Conservation (phyloP, 2,797 vertebrate genomes). For the Strix occidentalis region DNA sequence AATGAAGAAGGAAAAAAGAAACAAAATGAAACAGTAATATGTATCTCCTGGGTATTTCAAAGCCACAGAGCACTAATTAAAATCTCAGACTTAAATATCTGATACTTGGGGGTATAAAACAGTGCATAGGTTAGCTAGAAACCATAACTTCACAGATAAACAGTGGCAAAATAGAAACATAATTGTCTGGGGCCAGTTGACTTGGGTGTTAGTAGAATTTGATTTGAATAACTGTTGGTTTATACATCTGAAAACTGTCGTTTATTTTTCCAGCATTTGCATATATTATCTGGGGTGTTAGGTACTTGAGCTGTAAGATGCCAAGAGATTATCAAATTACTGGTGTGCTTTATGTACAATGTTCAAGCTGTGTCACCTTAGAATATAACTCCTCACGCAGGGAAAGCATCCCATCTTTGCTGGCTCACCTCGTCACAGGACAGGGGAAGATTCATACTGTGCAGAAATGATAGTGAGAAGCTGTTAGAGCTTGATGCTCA, state of each 20-base stretch:
- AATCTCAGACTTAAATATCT: constrained; percentile 40
- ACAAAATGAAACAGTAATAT: not conserved
- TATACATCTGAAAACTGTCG: not conserved
- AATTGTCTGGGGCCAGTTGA: not conserved
- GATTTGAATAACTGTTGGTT: not conserved
- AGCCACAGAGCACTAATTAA: constrained; percentile 54
- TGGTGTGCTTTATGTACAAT: not conserved
- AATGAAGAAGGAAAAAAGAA: constrained; percentile 24
- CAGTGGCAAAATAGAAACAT: not conserved
- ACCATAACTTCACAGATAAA: not conserved
- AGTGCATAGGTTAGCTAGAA: constrained; percentile 4
- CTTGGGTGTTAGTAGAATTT: not conserved
- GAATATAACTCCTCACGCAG: not conserved
- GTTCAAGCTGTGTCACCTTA: not conserved
- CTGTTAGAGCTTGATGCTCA: not conserved
- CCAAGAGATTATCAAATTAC: not conserved
- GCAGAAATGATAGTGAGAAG: not conserved
- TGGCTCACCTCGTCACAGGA: not conserved
- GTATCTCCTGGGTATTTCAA: constrained; percentile 22
- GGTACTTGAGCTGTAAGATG: not conserved
- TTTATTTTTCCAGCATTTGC: not conserved
- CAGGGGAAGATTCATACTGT: not conserved
- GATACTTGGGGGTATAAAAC: constrained; percentile 7
- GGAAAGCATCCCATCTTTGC: not conserved
- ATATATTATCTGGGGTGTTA: not conserved